Conservation (phyloP, 2,888 invertebrate species). For the Odontocolon sp. region DNA sequence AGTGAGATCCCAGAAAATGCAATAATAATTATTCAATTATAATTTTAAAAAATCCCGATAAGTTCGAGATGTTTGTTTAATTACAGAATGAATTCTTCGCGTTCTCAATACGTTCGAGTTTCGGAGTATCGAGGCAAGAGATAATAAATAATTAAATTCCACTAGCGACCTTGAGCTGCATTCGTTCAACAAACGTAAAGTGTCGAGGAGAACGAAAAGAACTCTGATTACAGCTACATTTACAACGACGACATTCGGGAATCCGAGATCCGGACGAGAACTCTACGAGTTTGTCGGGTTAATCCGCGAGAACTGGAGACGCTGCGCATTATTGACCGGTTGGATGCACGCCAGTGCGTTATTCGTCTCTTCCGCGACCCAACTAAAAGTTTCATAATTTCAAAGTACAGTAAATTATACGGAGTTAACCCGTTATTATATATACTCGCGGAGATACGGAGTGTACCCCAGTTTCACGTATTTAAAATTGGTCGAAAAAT, state of each 20-base stretch:
- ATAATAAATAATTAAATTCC: background rate
- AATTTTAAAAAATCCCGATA: too few relatives aligned
- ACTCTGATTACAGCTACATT: conserved; percentile 2
- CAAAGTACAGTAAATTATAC: background rate
- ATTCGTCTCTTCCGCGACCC: background rate
- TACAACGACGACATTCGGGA: background rate
- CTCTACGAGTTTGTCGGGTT: conserved; percentile 1
- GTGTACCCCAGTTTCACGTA: too few relatives aligned
- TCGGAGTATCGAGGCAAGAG: background rate
- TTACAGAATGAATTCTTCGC: conserved; percentile 7
- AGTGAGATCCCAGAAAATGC: too few relatives aligned
- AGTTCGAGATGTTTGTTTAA: too few relatives aligned
- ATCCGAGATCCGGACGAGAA: background rate
- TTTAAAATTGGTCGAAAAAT: too few relatives aligned
- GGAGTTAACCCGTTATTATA: too few relatives aligned
- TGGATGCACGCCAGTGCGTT: background rate
- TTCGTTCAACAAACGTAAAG: background rate
- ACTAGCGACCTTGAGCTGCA: too few relatives aligned
- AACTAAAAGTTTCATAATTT: background rate
- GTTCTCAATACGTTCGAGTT: background rate
- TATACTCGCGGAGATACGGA: too few relatives aligned
- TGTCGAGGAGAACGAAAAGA: background rate
- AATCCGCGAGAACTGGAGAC: conserved; percentile 12
- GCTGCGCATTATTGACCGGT: conserved; percentile 26
- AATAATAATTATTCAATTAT: too few relatives aligned